These are phyloP conservation scores for Orbicella faveolata DNA, from an alignment of 64 coral and sea anemone species.

Conservation along the genomic window DNA sequence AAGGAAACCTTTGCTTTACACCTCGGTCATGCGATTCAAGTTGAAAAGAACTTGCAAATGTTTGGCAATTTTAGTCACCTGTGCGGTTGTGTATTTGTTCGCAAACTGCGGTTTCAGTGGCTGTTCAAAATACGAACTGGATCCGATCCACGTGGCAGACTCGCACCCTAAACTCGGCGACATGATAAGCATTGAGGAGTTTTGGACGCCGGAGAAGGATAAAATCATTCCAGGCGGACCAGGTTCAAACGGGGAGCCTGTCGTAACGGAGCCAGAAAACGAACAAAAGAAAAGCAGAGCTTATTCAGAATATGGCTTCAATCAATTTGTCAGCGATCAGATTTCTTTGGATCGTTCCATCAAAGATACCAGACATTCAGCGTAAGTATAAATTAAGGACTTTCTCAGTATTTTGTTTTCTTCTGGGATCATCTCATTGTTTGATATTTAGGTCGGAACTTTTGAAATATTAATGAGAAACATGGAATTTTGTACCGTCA, in stretches of 20 bases:
- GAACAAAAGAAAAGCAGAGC: slow-evolving; percentile 62
- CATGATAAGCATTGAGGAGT: slow-evolving; percentile 76
- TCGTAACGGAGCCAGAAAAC: slow-evolving; percentile 72
- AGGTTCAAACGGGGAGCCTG: slow-evolving; percentile 78
- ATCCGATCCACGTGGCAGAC: slow-evolving; percentile 42
- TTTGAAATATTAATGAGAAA: slow-evolving; percentile 33
- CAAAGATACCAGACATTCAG: slow-evolving; percentile 82
- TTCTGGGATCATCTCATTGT: not conserved
- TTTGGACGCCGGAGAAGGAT: slow-evolving; percentile 83
- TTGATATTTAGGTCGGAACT: slow-evolving; percentile 9
- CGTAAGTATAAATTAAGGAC: slow-evolving; percentile 56
- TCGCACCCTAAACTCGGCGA: slow-evolving; percentile 56
- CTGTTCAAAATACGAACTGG: slow-evolving; percentile 10
- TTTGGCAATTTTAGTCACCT: not conserved
- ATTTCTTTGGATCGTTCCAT: slow-evolving; percentile 85
- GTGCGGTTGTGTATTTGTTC: slow-evolving; percentile 51
- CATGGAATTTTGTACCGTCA: not conserved
- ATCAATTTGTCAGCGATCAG: slow-evolving; percentile 93
- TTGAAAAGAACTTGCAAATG: slow-evolving; percentile 68
- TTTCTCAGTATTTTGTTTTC: not conserved
- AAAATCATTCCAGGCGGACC: slow-evolving; percentile 49
- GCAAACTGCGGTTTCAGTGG: slow-evolving; percentile 37
- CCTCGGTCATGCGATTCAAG: slow-evolving; percentile 19
- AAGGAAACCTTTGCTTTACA: not conserved
- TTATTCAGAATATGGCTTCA: slow-evolving; percentile 91